Conservation (phyloP, 2,797 vertebrate genomes). For the Semotilus atromaculatus region DNA sequence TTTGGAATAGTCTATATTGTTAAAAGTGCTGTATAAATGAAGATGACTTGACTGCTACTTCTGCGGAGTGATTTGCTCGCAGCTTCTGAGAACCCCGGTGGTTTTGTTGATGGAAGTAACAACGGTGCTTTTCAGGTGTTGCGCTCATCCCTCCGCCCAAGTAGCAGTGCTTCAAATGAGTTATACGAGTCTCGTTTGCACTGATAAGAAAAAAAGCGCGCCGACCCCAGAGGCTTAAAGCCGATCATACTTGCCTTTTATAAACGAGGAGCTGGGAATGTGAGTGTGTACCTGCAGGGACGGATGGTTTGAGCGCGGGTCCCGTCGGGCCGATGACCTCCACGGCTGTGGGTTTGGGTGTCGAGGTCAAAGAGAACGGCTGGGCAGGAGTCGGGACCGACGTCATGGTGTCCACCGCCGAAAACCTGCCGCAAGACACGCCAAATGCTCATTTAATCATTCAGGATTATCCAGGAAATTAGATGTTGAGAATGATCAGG, state of each 20-base stretch:
- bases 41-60: too few species aligned
- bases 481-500: not conserved
- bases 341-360: constrained; percentile 74
- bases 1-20: too few species aligned
- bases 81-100: too few species aligned
- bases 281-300: constrained; percentile 62
- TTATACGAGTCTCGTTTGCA: too few species aligned
- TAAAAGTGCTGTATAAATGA: too few species aligned
- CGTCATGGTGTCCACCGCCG: constrained; percentile 72
- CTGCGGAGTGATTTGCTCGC: too few species aligned
- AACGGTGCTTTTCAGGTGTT: too few species aligned
- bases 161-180: too few species aligned
- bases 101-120: too few species aligned
- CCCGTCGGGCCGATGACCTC: constrained; percentile 65
- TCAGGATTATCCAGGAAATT: not conserved
- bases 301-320: constrained; percentile 49
- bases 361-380: constrained; percentile 77
- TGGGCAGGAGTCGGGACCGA: constrained; percentile 56
- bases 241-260: not conserved
- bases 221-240: too few species aligned
- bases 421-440: constrained; percentile 76
- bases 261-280: not conserved
- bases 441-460: not conserved
- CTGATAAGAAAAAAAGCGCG: too few species aligned
- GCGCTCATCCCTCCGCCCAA: too few species aligned